phyloP scores from a whole-genome alignment of 2,888 invertebrate genomes.

The Rhagonycha fulva region DNA sequence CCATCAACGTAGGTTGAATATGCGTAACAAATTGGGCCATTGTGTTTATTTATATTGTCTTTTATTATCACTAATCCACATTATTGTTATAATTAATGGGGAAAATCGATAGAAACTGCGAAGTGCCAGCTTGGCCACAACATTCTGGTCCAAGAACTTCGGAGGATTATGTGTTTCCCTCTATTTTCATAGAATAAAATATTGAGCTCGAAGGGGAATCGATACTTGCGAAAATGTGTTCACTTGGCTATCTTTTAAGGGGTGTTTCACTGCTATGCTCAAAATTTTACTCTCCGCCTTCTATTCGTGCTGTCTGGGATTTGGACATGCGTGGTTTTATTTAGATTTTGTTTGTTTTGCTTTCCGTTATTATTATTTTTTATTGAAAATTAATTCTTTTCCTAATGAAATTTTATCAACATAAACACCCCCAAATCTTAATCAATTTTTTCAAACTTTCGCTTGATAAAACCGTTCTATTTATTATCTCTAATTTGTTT shows the following conservation, averaged over 20 bases:
- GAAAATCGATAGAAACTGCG: conserved; percentile 14
- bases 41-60: conserved; percentile 21
- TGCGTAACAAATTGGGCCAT: conserved; percentile 66
- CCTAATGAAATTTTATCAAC: conserved; percentile 6
- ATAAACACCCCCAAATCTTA: neutral
- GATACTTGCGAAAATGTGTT: conserved; percentile 21
- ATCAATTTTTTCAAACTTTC: neutral
- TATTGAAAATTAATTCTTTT: conserved; percentile 15
- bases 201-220: conserved; percentile 42
- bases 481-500: neutral
- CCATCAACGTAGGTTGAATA: conserved; percentile 62
- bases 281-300: conserved; percentile 37
- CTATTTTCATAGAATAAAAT: conserved; percentile 45
- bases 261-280: conserved; percentile 19
- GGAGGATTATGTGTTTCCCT: conserved; percentile 38
- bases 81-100: conserved; percentile 6
- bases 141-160: conserved; percentile 36
- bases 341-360: conserved; percentile 19
- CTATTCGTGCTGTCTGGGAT: conserved; percentile 34
- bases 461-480: neutral
- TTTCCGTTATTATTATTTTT: conserved; percentile 7
- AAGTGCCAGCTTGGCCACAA: conserved; percentile 27
- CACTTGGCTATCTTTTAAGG: conserved; percentile 17
- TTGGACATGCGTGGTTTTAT: conserved; percentile 35
- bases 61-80: conserved; percentile 7